Evolutionary conservation across 2,797 vertebrate genomes (phyloP).

Genomic region (Sebastolobus alascanus): DNA sequence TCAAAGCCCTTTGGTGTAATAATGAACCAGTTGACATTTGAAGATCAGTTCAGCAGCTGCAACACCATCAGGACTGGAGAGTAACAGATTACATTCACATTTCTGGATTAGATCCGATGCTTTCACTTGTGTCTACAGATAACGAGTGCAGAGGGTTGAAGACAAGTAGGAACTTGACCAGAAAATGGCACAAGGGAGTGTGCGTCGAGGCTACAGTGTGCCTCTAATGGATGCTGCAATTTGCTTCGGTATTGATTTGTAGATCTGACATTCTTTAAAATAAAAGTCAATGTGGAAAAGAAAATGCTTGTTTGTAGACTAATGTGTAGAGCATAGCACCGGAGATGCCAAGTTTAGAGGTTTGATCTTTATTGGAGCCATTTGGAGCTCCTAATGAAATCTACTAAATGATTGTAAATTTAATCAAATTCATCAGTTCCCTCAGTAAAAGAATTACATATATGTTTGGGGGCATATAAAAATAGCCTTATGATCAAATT

Average conservation of each 20-base stretch:
- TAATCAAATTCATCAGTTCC: neutral
- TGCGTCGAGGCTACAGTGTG: neutral
- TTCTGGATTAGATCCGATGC: neutral
- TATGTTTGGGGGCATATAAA: neutral
- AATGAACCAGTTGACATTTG: slow-evolving; percentile 79
- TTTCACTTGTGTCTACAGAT: neutral
- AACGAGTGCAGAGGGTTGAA: neutral
- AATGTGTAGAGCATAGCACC: neutral
- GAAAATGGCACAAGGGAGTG: neutral
- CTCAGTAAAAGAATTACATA: neutral
- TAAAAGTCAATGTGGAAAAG: neutral
- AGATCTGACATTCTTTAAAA: slow-evolving; percentile 25
- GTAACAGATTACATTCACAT: slow-evolving; percentile 36
- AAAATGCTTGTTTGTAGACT: neutral
- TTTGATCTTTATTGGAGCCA: neutral
- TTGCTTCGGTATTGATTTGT: slow-evolving; percentile 11
- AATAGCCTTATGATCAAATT: neutral
- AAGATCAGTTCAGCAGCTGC: slow-evolving; percentile 61
- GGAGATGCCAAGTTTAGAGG: neutral
- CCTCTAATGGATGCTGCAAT: neutral
- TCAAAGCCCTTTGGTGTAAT: slow-evolving; percentile 58
- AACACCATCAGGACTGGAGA: slow-evolving; percentile 48
- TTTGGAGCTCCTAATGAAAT: neutral
- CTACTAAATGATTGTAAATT: neutral
- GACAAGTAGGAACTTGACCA: neutral